These are phyloP conservation scores for Elymnias hypermnestra DNA, from an alignment of 1,140 invertebrate species.

Conservation along the genomic window DNA sequence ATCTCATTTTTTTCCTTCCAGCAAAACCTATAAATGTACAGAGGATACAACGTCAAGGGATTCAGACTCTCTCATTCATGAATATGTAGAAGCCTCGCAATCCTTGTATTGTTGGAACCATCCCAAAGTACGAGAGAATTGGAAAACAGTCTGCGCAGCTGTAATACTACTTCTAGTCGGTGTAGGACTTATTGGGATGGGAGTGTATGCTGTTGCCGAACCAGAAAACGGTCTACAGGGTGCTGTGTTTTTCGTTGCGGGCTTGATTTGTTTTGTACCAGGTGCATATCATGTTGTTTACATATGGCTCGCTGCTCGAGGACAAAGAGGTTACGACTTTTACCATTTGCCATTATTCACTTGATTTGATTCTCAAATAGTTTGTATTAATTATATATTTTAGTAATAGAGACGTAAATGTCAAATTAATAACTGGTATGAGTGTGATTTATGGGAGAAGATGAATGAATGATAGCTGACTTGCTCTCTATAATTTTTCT, in stretches of 20 bases:
- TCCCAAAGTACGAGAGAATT: constrained; percentile 89
- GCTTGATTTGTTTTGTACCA: constrained; percentile 87
- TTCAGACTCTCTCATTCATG: no score
- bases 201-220: constrained; percentile 83
- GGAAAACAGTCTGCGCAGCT: constrained; percentile 88
- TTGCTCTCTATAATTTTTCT: constrained; percentile 4
- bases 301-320: constrained; percentile 88
- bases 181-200: constrained; percentile 84
- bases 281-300: constrained; percentile 90
- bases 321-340: constrained; percentile 87
- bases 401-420: constrained; percentile 11
- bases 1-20: no score
- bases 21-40: no score
- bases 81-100: no score
- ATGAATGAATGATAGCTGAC: constrained; percentile 1
- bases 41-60: no score
- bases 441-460: neutral
- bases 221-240: constrained; percentile 84
- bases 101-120: no score
- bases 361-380: constrained; percentile 62
- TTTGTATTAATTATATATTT: constrained; percentile 1
- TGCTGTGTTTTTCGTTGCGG: constrained; percentile 87
- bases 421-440: neutral
- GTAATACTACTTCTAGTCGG: constrained; percentile 85
- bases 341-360: constrained; percentile 89